These are phyloP conservation scores for Manis pentadactyla DNA, from an alignment of 2,797 vertebrate species.

Conservation along the genomic window DNA sequence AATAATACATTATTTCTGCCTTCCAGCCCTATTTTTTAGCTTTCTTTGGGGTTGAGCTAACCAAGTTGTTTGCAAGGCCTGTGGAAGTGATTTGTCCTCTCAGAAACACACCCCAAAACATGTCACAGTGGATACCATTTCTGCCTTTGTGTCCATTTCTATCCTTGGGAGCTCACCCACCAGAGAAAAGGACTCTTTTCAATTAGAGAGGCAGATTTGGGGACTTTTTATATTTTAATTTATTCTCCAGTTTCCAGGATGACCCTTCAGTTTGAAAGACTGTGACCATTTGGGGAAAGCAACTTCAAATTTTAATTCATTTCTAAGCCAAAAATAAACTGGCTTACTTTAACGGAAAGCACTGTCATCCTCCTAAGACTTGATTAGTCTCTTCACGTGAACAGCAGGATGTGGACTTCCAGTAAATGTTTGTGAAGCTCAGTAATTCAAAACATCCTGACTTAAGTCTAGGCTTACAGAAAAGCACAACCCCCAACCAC, in stretches of 20 bases:
- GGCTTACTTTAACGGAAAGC: conserved; percentile 25
- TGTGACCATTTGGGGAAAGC: conserved; percentile 1
- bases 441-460: conserved; percentile 33
- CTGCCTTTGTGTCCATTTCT: neutral
- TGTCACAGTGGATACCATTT: neutral
- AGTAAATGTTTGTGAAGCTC: conserved; percentile 49
- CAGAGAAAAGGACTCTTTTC: neutral
- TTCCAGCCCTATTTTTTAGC: neutral
- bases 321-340: conserved; percentile 31
- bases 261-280: conserved; percentile 21
- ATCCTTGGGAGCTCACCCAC: no score
- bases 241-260: conserved; percentile 27
- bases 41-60: neutral
- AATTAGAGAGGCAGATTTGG: neutral
- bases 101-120: neutral
- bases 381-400: neutral
- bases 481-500: neutral
- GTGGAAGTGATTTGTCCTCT: neutral
- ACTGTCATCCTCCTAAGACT: neutral
- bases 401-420: neutral
- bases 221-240: neutral
- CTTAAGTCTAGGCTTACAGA: neutral
- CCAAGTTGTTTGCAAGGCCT: neutral
- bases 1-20: conserved; percentile 42
- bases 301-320: conserved; percentile 49